Base-by-base conservation (phyloP, 2,113 vertebrate species). In the Campylomormyrus tamandua region DNA sequence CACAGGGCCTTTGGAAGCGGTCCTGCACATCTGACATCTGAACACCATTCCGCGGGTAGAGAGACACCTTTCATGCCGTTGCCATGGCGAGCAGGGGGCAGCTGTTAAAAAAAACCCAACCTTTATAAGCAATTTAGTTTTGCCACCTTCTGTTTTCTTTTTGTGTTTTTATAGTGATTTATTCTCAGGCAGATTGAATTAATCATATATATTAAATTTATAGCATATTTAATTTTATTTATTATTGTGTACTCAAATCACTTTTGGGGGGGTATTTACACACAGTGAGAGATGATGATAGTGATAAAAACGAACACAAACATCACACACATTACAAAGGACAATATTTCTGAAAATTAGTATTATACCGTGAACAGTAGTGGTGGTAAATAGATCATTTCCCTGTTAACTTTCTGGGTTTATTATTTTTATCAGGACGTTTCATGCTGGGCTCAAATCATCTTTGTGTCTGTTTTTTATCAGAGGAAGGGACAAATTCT, bases 11-110 rank as follows among this genome's bases (percentile, higher is more conserved):
- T 39, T 88, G 74, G 21, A 88, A 62, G 56, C 39, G 15, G 56
- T 62, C 87, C 87, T n/a, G 87, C 87, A 48, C 42, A 87, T 87
- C 46, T 87, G 85, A 88, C 87, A 66, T 39, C 74, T 11, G 87
- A 45, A 62, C 42, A 27, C 15, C 24, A 66, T 27, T 62, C 42
- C 42, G 3, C 42, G 35, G 35, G 27, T 27, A 77, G 48, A 35
- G 88, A 77, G 45, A 49, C 66, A 21, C 48, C 66, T 50, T 39
- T 19, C 35, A 42, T 39, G 35, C 35, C 7, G 74, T 80, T 80
- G 31, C 74, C 74, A 42, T 80, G 35, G 35, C 17, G 74, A 80
- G 74, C 31, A 42, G 74, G 74, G 31, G 74, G 70, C 31, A 17
- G 31, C 35, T 42, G 62, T 62, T 62, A n/a, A 11, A 27, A 27